Percentiles rank a stretch among this genome's conserved stretches.
Evolutionary conservation across 2,113 vertebrate species (phyloP).

Genomic region (Hypanus sabinus): DNA sequence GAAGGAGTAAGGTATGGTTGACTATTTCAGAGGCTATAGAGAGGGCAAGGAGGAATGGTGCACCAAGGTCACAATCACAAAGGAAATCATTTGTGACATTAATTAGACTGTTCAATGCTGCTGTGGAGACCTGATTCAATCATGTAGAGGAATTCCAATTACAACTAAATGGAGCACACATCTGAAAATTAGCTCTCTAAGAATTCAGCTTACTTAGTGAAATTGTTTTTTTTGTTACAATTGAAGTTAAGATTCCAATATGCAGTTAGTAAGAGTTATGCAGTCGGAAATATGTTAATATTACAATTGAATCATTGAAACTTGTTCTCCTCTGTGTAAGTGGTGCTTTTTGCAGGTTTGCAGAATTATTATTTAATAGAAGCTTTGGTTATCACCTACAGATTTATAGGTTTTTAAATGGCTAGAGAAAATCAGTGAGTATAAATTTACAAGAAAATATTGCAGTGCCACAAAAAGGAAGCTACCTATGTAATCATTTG

Average conservation of each 20-base stretch:
- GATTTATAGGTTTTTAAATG: slow-evolving; percentile 50
- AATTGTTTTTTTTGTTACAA: background rate
- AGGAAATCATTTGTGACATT: background rate
- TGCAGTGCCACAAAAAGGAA: slow-evolving; percentile 40
- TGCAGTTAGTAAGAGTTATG: background rate
- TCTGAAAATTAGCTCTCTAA: slow-evolving; percentile 2
- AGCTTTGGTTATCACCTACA: slow-evolving; percentile 43
- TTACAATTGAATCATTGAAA: background rate
- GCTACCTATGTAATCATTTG: slow-evolving; percentile 32
- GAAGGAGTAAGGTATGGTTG: background rate
- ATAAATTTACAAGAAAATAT: slow-evolving; percentile 50
- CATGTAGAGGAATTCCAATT: background rate
- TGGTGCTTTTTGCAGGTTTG: slow-evolving; percentile 46
- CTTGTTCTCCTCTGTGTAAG: slow-evolving; percentile 39
- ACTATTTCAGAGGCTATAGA: background rate
- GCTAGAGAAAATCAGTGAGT: slow-evolving; percentile 53
- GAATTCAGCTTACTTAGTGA: background rate
- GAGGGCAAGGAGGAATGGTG: background rate
- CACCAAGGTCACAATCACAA: background rate
- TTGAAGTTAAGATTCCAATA: background rate
- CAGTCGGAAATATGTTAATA: background rate
- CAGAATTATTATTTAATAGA: slow-evolving; percentile 50
- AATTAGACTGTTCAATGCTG: background rate
- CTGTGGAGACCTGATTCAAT: background rate
- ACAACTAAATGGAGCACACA: slow-evolving; percentile 11